Evolutionary conservation across 2,888 invertebrate species (phyloP).

Genomic region (Campoplex capitator): DNA sequence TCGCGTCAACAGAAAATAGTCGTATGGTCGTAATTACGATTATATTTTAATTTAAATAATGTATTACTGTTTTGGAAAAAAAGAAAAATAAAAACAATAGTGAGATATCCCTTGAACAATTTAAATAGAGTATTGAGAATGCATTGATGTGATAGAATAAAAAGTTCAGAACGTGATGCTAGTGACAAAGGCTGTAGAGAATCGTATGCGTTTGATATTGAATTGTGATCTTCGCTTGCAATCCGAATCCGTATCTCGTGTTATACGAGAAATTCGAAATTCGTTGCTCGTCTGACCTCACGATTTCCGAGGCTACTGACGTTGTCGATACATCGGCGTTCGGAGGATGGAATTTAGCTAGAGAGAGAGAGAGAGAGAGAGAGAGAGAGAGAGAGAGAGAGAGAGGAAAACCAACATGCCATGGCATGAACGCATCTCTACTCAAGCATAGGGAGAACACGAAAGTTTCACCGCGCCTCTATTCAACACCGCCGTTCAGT

Average conservation of each 20-base stretch:
- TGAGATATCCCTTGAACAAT: background rate
- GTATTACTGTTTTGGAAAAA: background rate
- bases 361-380: background rate
- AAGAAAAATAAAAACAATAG: background rate
- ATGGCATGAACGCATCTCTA: slow-evolving; percentile 41
- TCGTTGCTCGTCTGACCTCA: slow-evolving; percentile 63
- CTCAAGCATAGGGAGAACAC: slow-evolving; percentile 18
- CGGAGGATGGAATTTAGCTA: slow-evolving; percentile 17
- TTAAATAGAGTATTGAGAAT: background rate
- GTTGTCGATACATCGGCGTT: slow-evolving; percentile 55
- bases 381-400: too few relatives aligned
- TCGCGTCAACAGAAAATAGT: too few relatives aligned
- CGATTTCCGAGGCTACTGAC: slow-evolving; percentile 45
- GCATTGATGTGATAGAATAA: background rate
- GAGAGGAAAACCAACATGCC: slow-evolving; percentile 15
- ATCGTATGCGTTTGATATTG: background rate
- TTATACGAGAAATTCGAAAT: slow-evolving; percentile 60
- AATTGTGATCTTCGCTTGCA: slow-evolving; percentile 32
- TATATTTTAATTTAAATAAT: too few relatives aligned
- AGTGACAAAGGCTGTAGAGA: background rate
- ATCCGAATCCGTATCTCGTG: slow-evolving; percentile 13
- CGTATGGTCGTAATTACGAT: too few relatives aligned
- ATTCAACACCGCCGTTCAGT: slow-evolving; percentile 29
- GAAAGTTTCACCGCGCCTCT: slow-evolving; percentile 1
- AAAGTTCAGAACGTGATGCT: background rate